Percentiles rank a stretch among this genome's conserved stretches.
These are phyloP conservation scores for Centropyge bicolor DNA, from an alignment of 2,797 vertebrate species.

Conservation along the genomic window DNA sequence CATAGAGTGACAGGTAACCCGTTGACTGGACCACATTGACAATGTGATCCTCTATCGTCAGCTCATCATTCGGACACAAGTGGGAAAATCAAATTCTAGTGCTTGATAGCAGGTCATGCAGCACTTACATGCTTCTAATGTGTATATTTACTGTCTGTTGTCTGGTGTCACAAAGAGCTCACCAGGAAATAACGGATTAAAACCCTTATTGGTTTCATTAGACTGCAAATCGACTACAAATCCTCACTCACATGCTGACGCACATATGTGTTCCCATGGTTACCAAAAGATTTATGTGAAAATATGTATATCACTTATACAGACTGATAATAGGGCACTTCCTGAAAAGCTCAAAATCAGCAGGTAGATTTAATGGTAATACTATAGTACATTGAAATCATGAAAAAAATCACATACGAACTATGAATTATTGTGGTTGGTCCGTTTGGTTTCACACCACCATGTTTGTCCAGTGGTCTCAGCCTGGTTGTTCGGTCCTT, in stretches of 20 bases:
- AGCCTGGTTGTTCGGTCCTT: neutral
- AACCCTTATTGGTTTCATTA: neutral
- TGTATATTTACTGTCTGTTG: neutral
- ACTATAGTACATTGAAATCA: neutral
- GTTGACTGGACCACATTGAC: neutral
- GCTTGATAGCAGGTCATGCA: neutral
- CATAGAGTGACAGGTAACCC: neutral
- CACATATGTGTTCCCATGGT: neutral
- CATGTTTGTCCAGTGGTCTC: neutral
- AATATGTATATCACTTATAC: neutral
- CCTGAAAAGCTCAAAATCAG: neutral
- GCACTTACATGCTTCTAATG: neutral
- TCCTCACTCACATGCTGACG: too few relatives aligned
- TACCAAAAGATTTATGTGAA: neutral
- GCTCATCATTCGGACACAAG: too few relatives aligned
- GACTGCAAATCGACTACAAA: neutral
- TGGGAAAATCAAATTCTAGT: neutral
- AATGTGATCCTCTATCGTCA: neutral
- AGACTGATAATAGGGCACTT: neutral
- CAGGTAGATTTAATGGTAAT: neutral
- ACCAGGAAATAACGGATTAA: neutral
- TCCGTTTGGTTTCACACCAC: neutral
- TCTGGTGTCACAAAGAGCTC: neutral
- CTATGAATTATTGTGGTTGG: neutral
- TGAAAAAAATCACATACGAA: neutral